Base-by-base conservation (phyloP, 2,797 vertebrate species). In the Oreochromis grahami region DNA sequence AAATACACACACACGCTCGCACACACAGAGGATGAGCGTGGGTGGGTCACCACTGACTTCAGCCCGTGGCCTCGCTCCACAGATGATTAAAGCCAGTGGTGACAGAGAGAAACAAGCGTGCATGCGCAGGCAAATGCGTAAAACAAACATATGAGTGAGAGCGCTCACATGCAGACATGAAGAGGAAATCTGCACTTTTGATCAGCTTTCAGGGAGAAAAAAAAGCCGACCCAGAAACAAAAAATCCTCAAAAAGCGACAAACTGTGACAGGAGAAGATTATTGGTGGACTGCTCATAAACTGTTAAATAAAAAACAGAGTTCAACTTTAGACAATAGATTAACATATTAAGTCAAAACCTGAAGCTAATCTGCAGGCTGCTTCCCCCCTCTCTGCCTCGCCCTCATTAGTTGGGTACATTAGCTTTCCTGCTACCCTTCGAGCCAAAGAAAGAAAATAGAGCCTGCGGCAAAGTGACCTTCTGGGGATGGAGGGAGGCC, bases 401-500 rank as follows among this genome's bases (percentile, higher is more conserved):
- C 92, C 90, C 91, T 94, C 91, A 95, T 96, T 96, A 95, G 91
- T 85, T 21, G 58, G 80, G 76, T 80, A 89, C 92, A 89, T 93
- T 88, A 89, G 88, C 89, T 88, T 90, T 89, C 88, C 88, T 63
- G 85, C 85, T 89, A 88, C 90, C 87, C 88, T 90, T 77, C 70
- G 80, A 92, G 91, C 85, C 87, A 91, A 91, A 93, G 87, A 91
- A 91, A 91, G 80, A 82, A 86, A 86, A 92, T 85, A 92, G 80
- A 86, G 94, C 96, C 93, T 88, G 87, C 86, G 91, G 96, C 94
- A 94, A 95, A 94, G 95, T 96, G 96, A 96, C 96, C 95, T 96
- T 96, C 94, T 89, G 91, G 93, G 93, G 94, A 92, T 93, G 91
- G 92, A 84, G 84, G 79, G 82, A 87, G 90, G 92, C 94, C 89